Conservation (phyloP, 2,113 vertebrate species). For the Tympanuchus pallidicinctus region DNA sequence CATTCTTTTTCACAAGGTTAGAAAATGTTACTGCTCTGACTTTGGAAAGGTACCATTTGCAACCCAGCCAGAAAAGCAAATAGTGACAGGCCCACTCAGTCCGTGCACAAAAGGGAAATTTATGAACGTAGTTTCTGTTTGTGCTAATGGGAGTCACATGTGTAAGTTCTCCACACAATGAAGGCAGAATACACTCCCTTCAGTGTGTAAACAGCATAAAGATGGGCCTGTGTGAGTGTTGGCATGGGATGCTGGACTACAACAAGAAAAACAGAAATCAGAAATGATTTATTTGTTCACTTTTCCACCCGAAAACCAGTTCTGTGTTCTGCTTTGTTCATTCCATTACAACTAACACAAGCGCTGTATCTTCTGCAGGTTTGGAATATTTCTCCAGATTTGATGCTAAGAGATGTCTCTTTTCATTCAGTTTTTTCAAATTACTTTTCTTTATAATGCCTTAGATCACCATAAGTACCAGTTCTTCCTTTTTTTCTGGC, state of each 20-base stretch:
- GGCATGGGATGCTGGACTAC: conserved; percentile 3
- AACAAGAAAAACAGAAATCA: conserved; percentile 43
- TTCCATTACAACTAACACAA: background rate
- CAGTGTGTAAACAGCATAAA: conserved; percentile 48
- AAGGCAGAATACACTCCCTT: conserved; percentile 24
- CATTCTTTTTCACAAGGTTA: background rate
- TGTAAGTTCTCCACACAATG: conserved; percentile 9
- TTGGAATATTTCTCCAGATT: background rate
- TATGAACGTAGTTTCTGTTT: background rate
- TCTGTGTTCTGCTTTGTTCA: conserved; percentile 6
- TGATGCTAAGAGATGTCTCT: background rate
- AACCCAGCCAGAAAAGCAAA: background rate
- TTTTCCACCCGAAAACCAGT: background rate
- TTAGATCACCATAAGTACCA: background rate
- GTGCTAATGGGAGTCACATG: conserved; percentile 21
- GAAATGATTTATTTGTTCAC: conserved; percentile 43
- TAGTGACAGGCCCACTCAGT: background rate
- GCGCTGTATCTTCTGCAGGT: background rate
- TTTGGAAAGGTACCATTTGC: background rate
- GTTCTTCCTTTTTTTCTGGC: background rate
- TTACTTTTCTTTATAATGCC: background rate
- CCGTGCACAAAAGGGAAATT: background rate
- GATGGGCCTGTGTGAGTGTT: conserved; percentile 53
- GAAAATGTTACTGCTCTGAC: background rate
- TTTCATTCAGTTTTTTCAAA: background rate